Conservation (phyloP, 1,140 invertebrate genomes). For the Sycobia sp. region DNA sequence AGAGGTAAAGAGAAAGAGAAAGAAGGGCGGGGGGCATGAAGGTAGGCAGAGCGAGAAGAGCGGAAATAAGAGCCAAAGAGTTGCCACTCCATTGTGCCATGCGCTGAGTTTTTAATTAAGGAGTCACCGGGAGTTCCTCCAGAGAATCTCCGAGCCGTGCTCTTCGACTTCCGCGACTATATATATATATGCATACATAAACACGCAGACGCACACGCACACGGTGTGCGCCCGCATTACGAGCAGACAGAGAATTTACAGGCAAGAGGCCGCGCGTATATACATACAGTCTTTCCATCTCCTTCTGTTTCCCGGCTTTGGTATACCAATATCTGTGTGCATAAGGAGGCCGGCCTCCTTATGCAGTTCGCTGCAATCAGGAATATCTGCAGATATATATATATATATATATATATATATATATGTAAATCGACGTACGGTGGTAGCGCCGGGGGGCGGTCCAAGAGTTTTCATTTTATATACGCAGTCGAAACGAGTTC, state of each 20-base stretch:
- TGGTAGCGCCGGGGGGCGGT: too few relatives aligned
- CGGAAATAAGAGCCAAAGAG: slow-evolving; percentile 44
- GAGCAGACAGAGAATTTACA: not conserved
- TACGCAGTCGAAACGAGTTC: slow-evolving; percentile 30
- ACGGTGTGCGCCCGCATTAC: too few relatives aligned
- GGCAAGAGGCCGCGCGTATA: not conserved
- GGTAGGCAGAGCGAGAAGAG: slow-evolving; percentile 11
- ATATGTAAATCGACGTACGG: too few relatives aligned
- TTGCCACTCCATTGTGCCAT: slow-evolving; percentile 52
- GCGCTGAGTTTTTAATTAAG: slow-evolving; percentile 52
- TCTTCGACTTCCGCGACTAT: slow-evolving; percentile 1
- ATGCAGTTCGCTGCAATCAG: slow-evolving; percentile 3
- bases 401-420: too few relatives aligned
- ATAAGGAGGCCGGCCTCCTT: slow-evolving; percentile 19
- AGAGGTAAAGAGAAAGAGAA: too few relatives aligned
- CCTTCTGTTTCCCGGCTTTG: too few relatives aligned
- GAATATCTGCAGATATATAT: not conserved
- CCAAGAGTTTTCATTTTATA: slow-evolving; percentile 38
- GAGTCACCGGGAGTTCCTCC: slow-evolving; percentile 45
- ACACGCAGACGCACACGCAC: too few relatives aligned
- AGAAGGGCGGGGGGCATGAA: not conserved
- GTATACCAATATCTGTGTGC: not conserved
- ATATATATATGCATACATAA: slow-evolving; percentile 8
- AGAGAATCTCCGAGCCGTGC: slow-evolving; percentile 35
- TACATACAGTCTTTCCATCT: slow-evolving; percentile 11